Evolutionary conservation across 2,888 invertebrate genomes (phyloP).

Genomic region (Nymphalis urticae): DNA sequence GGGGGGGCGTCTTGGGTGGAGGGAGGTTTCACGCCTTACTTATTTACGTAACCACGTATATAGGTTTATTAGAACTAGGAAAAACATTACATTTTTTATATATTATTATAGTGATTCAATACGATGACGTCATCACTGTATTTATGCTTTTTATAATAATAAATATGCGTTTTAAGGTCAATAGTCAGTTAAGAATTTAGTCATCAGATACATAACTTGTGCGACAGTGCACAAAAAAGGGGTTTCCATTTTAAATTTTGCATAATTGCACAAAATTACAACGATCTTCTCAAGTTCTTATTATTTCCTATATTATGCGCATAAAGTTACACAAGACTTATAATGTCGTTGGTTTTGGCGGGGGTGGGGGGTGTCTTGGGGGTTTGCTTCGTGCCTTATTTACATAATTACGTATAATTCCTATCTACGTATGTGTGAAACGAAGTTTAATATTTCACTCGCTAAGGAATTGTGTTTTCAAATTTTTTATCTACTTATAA

Average conservation of each 20-base stretch:
- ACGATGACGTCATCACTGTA: too few species aligned
- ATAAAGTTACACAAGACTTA: constrained; percentile 55
- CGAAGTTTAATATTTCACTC: constrained; percentile 46
- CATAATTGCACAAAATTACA: too few species aligned
- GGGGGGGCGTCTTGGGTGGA: constrained; percentile 49
- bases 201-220: too few species aligned
- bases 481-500: too few species aligned
- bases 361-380: constrained; percentile 49
- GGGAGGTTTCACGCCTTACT: constrained; percentile 46
- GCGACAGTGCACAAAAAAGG: too few species aligned
- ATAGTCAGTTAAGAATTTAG: too few species aligned
- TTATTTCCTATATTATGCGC: constrained; percentile 34
- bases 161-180: too few species aligned
- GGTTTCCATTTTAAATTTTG: too few species aligned
- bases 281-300: too few species aligned
- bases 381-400: constrained; percentile 62
- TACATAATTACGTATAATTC: constrained; percentile 74
- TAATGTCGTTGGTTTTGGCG: constrained; percentile 76
- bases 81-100: neutral
- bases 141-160: too few species aligned
- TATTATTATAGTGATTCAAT: too few species aligned
- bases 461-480: neutral
- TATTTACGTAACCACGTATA: constrained; percentile 45
- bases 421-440: constrained; percentile 38
- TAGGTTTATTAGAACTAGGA: constrained; percentile 1